A percentile compares a stretch with the other conserved stretches of the same genome.
Evolutionary conservation across 1,140 invertebrate species (phyloP).

Genomic region (Drosophila sulfurigaster): DNA sequence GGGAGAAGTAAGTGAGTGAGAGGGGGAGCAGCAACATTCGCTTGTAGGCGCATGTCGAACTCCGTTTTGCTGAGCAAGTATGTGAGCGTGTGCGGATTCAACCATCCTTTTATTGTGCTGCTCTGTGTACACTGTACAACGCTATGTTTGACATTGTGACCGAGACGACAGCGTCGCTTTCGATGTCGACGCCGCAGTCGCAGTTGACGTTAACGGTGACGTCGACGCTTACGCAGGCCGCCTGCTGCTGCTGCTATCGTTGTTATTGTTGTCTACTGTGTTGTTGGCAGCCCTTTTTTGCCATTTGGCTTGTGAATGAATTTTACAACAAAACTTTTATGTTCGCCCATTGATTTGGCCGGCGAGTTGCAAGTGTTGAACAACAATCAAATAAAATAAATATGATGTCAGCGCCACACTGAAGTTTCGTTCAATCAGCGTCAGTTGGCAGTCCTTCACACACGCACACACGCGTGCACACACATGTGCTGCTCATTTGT

Average conservation of each 20-base stretch:
- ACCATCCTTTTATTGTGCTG: conserved; percentile 32
- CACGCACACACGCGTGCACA: conserved; percentile 1
- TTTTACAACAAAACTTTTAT: conserved; percentile 59
- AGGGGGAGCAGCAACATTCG: conserved; percentile 20
- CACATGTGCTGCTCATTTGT: not conserved
- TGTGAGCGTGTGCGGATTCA: conserved; percentile 23
- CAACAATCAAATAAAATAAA: conserved; percentile 55
- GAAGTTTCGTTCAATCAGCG: conserved; percentile 42
- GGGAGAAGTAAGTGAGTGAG: not conserved
- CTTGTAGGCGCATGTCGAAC: conserved; percentile 55
- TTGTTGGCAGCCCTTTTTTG: conserved; percentile 9
- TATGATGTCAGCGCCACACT: conserved; percentile 72
- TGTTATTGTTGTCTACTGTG: not conserved
- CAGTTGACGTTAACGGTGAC: not conserved
- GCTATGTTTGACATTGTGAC: conserved; percentile 75
- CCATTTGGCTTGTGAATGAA: conserved; percentile 58
- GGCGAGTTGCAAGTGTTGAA: conserved; percentile 23
- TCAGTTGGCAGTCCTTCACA: not conserved
- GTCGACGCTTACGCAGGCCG: not conserved
- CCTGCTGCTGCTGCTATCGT: conserved; percentile 23
- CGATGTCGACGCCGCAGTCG: not conserved
- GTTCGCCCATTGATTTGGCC: conserved; percentile 48
- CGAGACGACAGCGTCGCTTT: conserved; percentile 40
- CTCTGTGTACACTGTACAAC: conserved; percentile 52
- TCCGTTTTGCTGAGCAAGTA: conserved; percentile 33